Percentiles rank a stretch among this genome's conserved stretches.
These are phyloP conservation scores for Spinus olivaceus DNA, from an alignment of 2,797 vertebrate species.

Conservation along the genomic window DNA sequence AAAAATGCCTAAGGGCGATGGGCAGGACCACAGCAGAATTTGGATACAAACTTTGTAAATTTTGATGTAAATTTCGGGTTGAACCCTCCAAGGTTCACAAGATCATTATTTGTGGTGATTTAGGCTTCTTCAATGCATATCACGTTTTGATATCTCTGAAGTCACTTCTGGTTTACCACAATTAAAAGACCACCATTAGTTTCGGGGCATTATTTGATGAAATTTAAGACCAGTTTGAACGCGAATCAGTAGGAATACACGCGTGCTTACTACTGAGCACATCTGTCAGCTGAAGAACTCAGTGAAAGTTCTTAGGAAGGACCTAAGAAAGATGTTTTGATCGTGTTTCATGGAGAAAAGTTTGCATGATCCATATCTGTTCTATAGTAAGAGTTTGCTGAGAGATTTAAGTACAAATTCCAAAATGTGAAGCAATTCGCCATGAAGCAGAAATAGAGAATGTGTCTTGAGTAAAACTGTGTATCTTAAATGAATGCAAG, in stretches of 20 bases:
- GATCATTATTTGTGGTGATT: background rate
- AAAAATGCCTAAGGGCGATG: background rate
- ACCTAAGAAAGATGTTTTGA: background rate
- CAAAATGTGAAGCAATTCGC: background rate
- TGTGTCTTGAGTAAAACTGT: background rate
- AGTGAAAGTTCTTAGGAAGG: background rate
- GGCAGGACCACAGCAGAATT: background rate
- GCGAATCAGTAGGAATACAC: background rate
- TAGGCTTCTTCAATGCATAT: background rate
- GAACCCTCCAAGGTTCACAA: background rate
- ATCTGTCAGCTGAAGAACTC: background rate
- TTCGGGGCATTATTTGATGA: background rate
- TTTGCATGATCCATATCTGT: background rate
- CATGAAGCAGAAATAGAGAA: background rate
- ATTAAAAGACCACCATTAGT: background rate
- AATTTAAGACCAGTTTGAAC: background rate
- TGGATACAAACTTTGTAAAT: background rate
- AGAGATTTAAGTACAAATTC: background rate
- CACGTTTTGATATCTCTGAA: background rate
- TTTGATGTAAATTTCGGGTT: background rate
- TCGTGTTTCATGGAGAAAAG: background rate
- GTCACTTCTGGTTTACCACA: background rate
- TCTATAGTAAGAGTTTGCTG: background rate
- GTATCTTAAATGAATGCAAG: background rate
- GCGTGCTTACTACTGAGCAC: background rate